Conservation (phyloP, 2,113 vertebrate genomes). For the Tenrec ecaudatus region DNA sequence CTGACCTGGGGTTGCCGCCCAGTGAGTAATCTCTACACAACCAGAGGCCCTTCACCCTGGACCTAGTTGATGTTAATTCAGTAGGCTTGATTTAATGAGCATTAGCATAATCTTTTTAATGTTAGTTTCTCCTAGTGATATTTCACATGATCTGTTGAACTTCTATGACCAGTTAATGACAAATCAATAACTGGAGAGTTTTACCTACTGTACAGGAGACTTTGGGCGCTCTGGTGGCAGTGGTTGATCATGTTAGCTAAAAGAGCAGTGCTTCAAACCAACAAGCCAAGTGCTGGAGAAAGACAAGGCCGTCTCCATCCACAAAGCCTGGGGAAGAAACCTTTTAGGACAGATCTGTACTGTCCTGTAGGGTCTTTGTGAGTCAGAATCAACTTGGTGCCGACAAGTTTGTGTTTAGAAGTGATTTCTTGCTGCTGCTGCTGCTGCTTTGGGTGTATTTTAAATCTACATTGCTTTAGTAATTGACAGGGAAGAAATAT, state of each 20-base stretch:
- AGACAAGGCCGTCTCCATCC: background rate
- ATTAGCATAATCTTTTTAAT: conserved; percentile 24
- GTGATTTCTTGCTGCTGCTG: conserved; percentile 47
- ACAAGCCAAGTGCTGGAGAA: background rate
- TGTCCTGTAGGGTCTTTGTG: background rate
- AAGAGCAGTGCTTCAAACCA: background rate
- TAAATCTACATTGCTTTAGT: conserved; percentile 33
- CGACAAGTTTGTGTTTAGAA: background rate
- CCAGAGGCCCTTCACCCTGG: background rate
- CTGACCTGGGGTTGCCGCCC: no score
- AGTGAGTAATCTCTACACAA: no score
- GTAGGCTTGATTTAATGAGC: background rate
- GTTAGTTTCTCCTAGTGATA: conserved; percentile 39
- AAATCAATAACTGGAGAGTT: background rate
- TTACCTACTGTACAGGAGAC: conserved; percentile 29
- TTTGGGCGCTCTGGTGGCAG: background rate
- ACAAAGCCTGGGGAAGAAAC: background rate
- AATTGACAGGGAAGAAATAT: conserved; percentile 27
- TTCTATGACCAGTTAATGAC: conserved; percentile 19
- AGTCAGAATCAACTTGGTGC: background rate
- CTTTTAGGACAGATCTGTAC: background rate
- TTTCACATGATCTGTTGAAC: conserved; percentile 22
- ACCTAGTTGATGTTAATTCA: conserved; percentile 16
- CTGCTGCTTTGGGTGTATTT: background rate
- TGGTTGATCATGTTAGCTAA: background rate